Percentiles rank a stretch among this genome's conserved stretches.
These are phyloP conservation scores for Heterodera carotae DNA, from an alignment of 1,140 invertebrate species.

Conservation along the genomic window DNA sequence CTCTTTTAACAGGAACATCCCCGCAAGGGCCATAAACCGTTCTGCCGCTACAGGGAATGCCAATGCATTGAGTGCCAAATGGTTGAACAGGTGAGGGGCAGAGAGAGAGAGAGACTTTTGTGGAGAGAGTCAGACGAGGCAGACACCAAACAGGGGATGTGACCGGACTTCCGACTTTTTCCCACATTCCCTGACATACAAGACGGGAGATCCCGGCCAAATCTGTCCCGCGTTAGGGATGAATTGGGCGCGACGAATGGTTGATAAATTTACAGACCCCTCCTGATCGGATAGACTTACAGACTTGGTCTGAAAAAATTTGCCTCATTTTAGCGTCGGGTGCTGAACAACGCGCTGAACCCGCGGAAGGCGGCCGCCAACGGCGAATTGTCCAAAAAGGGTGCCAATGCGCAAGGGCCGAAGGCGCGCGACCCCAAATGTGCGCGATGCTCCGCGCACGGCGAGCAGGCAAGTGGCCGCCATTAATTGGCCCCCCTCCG, in stretches of 20 bases:
- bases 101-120: no score
- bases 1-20: conserved; percentile 42
- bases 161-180: no score
- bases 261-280: no score
- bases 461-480: conserved; percentile 39
- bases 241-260: no score
- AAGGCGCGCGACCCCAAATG: conserved; percentile 55
- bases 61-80: conserved; percentile 50
- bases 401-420: neutral
- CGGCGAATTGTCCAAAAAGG: conserved; percentile 20
- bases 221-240: no score
- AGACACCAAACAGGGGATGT: no score
- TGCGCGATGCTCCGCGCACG: conserved; percentile 53
- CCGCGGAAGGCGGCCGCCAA: conserved; percentile 41
- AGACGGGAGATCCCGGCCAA: no score
- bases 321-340: conserved; percentile 44
- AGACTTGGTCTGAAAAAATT: no score
- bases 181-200: no score
- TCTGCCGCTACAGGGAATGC: conserved; percentile 47
- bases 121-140: no score
- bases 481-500: no score
- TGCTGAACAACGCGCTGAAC: conserved; percentile 51
- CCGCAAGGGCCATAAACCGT: conserved; percentile 54
- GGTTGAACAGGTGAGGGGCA: conserved; percentile 43
- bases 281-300: no score